A percentile compares a stretch with the other conserved stretches of the same genome.
phyloP scores from a whole-genome alignment of 2,797 vertebrate genomes.

The Fringilla coelebs region DNA sequence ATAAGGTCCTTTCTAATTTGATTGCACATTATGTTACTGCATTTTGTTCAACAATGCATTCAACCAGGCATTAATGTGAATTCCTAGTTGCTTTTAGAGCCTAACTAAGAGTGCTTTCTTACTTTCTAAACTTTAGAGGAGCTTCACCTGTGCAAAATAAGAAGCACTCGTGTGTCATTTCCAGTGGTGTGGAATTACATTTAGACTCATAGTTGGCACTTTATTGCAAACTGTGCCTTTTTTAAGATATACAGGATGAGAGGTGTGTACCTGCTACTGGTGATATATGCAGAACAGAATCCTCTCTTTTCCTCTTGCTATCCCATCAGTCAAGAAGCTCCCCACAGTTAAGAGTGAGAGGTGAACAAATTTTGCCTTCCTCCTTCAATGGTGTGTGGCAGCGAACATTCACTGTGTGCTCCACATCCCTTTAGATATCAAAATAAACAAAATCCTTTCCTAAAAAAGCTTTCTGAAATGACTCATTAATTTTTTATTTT shows the following conservation, averaged over 20 bases:
- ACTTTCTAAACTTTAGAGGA: too few species aligned
- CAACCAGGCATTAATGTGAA: neutral
- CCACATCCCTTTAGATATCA: neutral
- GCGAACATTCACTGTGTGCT: neutral
- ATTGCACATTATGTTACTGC: neutral
- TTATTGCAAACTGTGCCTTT: too few species aligned
- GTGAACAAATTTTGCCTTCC: neutral
- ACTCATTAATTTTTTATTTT: neutral
- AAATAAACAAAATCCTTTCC: neutral
- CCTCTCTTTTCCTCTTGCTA: neutral
- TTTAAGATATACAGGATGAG: neutral
- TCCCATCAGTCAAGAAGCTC: neutral
- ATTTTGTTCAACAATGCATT: neutral
- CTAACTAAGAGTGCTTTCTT: too few species aligned
- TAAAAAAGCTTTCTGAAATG: neutral
- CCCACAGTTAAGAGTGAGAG: neutral
- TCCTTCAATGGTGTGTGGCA: neutral
- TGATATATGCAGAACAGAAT: neutral
- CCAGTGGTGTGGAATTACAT: too few species aligned
- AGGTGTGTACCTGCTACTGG: neutral
- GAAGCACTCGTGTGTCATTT: too few species aligned
- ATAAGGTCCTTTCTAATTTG: neutral
- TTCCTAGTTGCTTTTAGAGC: too few species aligned
- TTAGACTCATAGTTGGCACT: too few species aligned
- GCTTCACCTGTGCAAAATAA: too few species aligned